Percentiles rank a stretch among this genome's conserved stretches.
Evolutionary conservation across 2,113 vertebrate species (phyloP).

Genomic region (cat (Felis catus)): F.catus_Fca126_mat1.0 CM031421.1:8034001-8034500

Average conservation of each 20-base stretch:
- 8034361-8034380: too few relatives aligned
- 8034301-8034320: too few relatives aligned
- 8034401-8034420: neutral
- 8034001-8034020: neutral
- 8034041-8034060: slow-evolving; percentile 8
- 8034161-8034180: neutral
- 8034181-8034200: neutral
- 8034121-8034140: slow-evolving; percentile 28
- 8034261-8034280: too few relatives aligned
- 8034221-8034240: too few relatives aligned
- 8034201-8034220: too few relatives aligned
- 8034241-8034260: too few relatives aligned
- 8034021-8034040: neutral
- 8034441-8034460: neutral
- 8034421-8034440: slow-evolving; percentile 6
- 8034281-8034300: too few relatives aligned
- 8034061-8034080: slow-evolving; percentile 20
- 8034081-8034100: neutral
- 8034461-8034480: neutral
- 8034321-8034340: too few relatives aligned
- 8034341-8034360: too few relatives aligned
- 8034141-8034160: neutral
- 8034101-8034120: neutral
- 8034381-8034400: too few relatives aligned
- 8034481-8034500: slow-evolving; percentile 9